Conservation (phyloP, 1,140 invertebrate species). For the Aphelinus certus region DNA sequence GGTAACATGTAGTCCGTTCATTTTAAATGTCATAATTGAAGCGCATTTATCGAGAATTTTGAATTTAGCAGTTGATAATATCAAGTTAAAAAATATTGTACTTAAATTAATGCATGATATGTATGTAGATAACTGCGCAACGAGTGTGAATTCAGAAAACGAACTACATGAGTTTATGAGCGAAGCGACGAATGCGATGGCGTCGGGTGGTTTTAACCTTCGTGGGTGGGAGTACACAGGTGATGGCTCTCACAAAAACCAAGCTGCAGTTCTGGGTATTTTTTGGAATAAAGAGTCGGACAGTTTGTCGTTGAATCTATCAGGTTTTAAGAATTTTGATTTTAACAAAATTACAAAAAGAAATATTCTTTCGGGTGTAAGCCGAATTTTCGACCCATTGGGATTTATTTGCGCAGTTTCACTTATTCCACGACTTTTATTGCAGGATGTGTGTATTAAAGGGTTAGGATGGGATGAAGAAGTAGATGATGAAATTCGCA, state of each 20-base stretch:
- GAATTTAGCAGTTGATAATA: neutral
- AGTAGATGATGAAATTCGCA: conserved; percentile 10
- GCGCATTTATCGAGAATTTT: neutral
- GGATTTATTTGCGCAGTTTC: conserved; percentile 41
- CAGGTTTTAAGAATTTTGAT: neutral
- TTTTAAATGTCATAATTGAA: neutral
- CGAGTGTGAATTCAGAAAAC: neutral
- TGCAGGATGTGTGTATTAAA: conserved; percentile 39
- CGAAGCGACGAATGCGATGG: conserved; percentile 12
- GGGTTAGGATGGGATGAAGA: conserved; percentile 43
- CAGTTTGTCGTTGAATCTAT: neutral
- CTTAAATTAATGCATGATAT: neutral
- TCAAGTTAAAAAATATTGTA: neutral
- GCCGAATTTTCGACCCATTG: conserved; percentile 48
- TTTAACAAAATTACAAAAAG: conserved; percentile 35
- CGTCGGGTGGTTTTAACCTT: conserved; percentile 16
- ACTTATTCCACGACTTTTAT: conserved; percentile 40
- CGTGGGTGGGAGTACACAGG: conserved; percentile 28
- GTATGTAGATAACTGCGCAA: conserved; percentile 7
- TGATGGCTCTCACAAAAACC: conserved; percentile 5
- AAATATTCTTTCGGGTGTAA: conserved; percentile 40
- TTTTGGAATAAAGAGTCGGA: conserved; percentile 28
- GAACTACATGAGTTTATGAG: conserved; percentile 18
- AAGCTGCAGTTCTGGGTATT: conserved; percentile 21
- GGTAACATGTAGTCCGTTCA: neutral